These are phyloP conservation scores for Branchinecta lynchi DNA, from an alignment of 1,140 invertebrate genomes.

Conservation along the genomic window DNA sequence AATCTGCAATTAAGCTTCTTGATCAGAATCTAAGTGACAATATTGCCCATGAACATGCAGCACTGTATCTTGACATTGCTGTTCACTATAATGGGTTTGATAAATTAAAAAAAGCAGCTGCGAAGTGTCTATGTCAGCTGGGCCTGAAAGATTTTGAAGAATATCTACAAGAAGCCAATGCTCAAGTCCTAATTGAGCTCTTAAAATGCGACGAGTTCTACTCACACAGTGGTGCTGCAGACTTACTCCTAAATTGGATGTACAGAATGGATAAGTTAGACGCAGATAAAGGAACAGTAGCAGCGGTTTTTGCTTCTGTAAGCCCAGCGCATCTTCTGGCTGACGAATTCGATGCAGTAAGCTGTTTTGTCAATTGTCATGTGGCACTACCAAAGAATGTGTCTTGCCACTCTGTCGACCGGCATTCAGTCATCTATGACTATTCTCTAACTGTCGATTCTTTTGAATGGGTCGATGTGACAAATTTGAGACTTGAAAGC, in stretches of 20 bases:
- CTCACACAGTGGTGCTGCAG: not conserved
- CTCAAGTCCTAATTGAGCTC: not conserved
- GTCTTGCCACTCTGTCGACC: not conserved
- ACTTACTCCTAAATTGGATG: not conserved
- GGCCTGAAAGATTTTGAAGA: not conserved
- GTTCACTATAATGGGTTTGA: not conserved
- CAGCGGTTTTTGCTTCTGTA: not conserved
- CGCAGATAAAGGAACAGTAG: not conserved
- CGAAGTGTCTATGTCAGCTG: not conserved
- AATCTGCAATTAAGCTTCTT: conserved; percentile 2
- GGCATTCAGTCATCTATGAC: not conserved
- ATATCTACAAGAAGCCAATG: not conserved
- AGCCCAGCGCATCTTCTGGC: not conserved
- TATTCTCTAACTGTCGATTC: not conserved
- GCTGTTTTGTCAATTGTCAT: not conserved
- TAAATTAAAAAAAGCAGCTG: not conserved
- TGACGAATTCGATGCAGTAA: not conserved
- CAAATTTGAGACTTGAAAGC: not conserved
- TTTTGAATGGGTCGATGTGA: not conserved
- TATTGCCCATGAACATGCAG: not conserved
- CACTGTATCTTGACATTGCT: not conserved
- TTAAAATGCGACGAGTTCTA: not conserved
- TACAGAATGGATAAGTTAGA: not conserved
- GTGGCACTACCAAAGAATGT: not conserved
- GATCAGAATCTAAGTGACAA: not conserved